Evolutionary conservation across 2,797 vertebrate genomes (phyloP), one percentile per base, ranked within the genome.

Genomic region (Melopsittacus undulatus): DNA sequence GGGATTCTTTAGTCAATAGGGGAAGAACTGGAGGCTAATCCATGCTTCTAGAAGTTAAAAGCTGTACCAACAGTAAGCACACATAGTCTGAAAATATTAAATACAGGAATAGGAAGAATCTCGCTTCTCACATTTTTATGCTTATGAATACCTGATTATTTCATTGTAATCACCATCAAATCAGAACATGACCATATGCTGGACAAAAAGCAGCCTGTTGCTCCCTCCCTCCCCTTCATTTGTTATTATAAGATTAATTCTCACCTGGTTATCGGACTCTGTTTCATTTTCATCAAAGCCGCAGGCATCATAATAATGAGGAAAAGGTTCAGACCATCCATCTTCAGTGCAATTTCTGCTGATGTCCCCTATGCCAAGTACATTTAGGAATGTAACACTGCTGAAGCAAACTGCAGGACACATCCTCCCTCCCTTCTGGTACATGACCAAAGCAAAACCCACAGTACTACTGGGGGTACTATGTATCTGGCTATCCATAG

Each of bases 251-350:
- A 87, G 52, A 78, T 49, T 43, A 66, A 72, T 72, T 66, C 95
- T 94, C 90, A 98, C 98, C 98, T 98, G 98, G 66, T 98, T 97
- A 11, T 97, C 97, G 0, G 95, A 66, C 89, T 98, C 98, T 4
- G 98, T 98, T 66, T 97, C 97, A 62, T 99, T 99, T 49, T 99
- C 98, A 34, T 98, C 97, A 32, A 98, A 98, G 19, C 98, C 98
- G 2, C 99, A 99, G 62, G 99, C 99, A 3, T 99, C 99, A 2
- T 98, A 97, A 46, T 99, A 99, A 87, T 99, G 99, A 46, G 99
- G 99, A 94, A 98, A 99, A 5, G 98, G 98, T 52, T 99, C 99
- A 0, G 99, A 99, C 99, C 99, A 99, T 89, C 99, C 99, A 0
- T 98, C 98, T 49, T 99, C 98, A 0, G 99, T 99, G 89, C 99